These are phyloP conservation scores for Syrrhaptes paradoxus DNA, from an alignment of 2,113 vertebrate species.

Conservation along the genomic window DNA sequence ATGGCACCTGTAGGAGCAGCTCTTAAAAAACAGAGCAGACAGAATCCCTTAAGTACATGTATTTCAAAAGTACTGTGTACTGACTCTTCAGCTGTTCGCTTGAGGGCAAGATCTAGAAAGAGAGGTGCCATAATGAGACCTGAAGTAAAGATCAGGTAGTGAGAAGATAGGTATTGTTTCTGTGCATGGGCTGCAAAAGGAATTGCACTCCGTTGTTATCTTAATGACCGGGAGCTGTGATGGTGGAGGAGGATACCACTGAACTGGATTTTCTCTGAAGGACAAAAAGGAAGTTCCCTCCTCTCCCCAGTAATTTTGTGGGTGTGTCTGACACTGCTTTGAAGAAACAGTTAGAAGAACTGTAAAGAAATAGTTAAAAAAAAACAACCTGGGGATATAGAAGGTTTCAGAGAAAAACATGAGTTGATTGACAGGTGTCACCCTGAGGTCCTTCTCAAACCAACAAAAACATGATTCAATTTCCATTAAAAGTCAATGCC, in stretches of 20 bases:
- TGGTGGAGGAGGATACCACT: not conserved
- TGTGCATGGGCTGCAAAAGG: not conserved
- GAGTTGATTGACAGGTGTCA: not conserved
- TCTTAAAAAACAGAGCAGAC: not conserved
- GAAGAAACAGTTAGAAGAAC: not conserved
- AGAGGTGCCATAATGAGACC: not conserved
- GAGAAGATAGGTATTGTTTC: not conserved
- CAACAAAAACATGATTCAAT: not conserved
- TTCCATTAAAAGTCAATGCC: not conserved
- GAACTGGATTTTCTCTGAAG: not conserved
- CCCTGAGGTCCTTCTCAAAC: not conserved
- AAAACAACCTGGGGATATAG: not conserved
- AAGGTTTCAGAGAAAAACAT: not conserved
- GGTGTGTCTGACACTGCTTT: not conserved
- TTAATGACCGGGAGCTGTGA: not conserved
- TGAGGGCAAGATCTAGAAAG: not conserved
- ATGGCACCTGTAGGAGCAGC: not conserved
- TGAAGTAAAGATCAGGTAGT: not conserved
- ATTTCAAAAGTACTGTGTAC: not conserved
- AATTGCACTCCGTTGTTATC: not conserved
- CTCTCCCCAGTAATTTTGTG: not conserved
- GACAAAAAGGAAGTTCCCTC: not conserved
- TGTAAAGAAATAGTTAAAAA: not conserved
- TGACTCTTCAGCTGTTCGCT: not conserved
- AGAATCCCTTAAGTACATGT: rapidly evolving